A percentile compares a stretch with the other conserved stretches of the same genome.
Evolutionary conservation across 64 coral and sea anemone species (phyloP).

Genomic region (Cladopsammia gracilis): DNA sequence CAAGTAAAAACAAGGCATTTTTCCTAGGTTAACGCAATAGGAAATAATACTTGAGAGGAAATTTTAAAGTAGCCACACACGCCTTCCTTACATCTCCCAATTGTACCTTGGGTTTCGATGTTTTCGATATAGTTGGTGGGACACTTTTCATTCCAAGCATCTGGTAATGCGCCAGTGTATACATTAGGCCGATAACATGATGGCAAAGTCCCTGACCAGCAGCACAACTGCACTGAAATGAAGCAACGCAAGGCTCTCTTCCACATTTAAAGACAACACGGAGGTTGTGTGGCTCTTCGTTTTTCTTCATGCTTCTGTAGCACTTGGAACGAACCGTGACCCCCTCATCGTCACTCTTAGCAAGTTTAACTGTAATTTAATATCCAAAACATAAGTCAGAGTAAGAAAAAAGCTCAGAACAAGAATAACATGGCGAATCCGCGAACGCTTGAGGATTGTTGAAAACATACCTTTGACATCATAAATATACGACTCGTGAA

Average conservation of each 20-base stretch:
- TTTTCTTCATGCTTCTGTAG: constrained; percentile 71
- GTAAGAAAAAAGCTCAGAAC: background rate
- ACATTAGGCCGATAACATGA: constrained; percentile 43
- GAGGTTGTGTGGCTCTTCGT: constrained; percentile 66
- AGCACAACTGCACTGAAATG: constrained; percentile 63
- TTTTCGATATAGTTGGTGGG: constrained; percentile 36
- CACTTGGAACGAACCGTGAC: constrained; percentile 26
- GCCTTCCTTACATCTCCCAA: background rate
- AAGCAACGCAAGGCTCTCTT: background rate
- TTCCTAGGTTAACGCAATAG: background rate
- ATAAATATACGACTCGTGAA: constrained; percentile 44
- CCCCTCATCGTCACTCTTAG: constrained; percentile 2
- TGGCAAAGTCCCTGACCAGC: constrained; percentile 70
- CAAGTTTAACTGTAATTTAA: constrained; percentile 52
- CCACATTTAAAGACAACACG: constrained; percentile 13
- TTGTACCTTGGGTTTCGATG: constrained; percentile 43
- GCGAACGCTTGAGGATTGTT: background rate
- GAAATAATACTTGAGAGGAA: constrained; percentile 17
- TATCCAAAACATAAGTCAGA: background rate
- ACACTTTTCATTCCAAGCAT: constrained; percentile 44
- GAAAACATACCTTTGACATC: constrained; percentile 44
- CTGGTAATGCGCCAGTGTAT: constrained; percentile 36
- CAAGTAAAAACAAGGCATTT: background rate
- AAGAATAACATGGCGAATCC: background rate
- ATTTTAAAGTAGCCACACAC: constrained; percentile 11